A percentile compares a stretch with the other conserved stretches of the same genome.
Conservation (phyloP, 2,888 invertebrate species). For the Xanthia icteritia region DNA sequence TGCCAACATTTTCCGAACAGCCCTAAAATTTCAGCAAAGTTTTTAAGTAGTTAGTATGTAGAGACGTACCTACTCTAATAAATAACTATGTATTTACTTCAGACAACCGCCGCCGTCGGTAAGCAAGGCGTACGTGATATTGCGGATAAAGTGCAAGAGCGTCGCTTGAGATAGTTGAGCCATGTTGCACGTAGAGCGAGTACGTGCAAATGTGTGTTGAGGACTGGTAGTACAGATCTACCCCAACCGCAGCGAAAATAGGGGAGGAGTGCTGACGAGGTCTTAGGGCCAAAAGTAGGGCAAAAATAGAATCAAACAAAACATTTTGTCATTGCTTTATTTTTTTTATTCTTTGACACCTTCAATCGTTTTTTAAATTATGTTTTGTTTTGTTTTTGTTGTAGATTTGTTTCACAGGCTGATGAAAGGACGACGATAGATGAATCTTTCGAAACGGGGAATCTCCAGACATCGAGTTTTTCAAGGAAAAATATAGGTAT, state of each 20-base stretch:
- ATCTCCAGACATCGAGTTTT: not conserved
- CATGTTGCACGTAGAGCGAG: conserved; percentile 49
- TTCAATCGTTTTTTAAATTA: not conserved
- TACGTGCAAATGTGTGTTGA: conserved; percentile 49
- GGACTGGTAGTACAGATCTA: not conserved
- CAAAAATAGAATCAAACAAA: not conserved
- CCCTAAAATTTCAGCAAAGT: conserved; percentile 6
- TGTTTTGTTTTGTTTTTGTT: conserved; percentile 3
- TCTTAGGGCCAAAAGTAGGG: not conserved
- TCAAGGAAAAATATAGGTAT: not conserved
- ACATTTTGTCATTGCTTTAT: not conserved
- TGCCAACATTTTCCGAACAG: not conserved
- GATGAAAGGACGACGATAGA: not conserved
- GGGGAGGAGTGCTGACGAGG: not conserved
- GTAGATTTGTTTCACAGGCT: not conserved
- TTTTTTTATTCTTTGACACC: not conserved
- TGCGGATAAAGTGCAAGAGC: conserved; percentile 47
- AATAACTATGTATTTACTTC: conserved; percentile 33
- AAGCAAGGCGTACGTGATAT: conserved; percentile 43
- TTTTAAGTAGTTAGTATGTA: not conserved
- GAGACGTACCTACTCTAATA: not conserved
- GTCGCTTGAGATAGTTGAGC: conserved; percentile 34
- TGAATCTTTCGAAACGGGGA: not conserved
- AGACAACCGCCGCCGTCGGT: conserved; percentile 15
- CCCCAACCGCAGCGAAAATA: not conserved